Evolutionary conservation across 2,113 vertebrate species (phyloP), one percentile per base, ranked within the genome.

Genomic region (Garra rufa): DNA sequence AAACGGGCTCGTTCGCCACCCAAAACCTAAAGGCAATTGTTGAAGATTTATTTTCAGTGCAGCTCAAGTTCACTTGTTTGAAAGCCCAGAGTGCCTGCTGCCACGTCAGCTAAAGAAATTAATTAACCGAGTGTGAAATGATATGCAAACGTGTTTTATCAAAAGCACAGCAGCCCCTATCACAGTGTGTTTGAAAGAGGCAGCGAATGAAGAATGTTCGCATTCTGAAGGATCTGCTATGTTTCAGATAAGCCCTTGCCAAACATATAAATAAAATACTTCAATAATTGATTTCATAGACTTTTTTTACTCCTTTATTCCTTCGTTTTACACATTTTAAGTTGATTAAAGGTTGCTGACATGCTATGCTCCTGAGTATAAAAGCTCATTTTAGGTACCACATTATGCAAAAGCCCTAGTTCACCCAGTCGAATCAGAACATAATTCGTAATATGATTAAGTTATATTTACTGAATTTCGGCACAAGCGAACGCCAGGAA

Each of bases 41-140:
- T 57, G 30, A 76, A 59, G 57, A 69, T 69, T 85, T 74, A 74
- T 80, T 85, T 82, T 87, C 92, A 90, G 90, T 85, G 88, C 77
- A 52, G 43, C 83, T 79, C 85, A 81, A 19, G 76, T 88, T 87
- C 74, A 89, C 82, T 85, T 70, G 46, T 77, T 78, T 28, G 73
- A 77, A 92, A 78, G 67, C 19, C 26, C 70, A 4, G 34, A 73
- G 57, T 24, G 69, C 50, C 69, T 74, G 74, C 76, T 55, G 86
- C 2, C 65, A 80, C 82, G 85, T 71, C 28, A 28, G 48, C 76
- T 41, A 65, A n/a, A 79, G 44, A 90, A 83, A 61, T 88, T 74
- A 87, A 91, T 90, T 88, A 92, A 41, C 86, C 82, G 57, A 84
- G 87, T 89, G 87, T 91, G 90, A 92, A 91, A 87, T 89, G 67